A percentile compares a stretch with the other conserved stretches of the same genome.
Evolutionary conservation across 1,140 invertebrate species (phyloP).

Genomic region (Goniozus legneri): DNA sequence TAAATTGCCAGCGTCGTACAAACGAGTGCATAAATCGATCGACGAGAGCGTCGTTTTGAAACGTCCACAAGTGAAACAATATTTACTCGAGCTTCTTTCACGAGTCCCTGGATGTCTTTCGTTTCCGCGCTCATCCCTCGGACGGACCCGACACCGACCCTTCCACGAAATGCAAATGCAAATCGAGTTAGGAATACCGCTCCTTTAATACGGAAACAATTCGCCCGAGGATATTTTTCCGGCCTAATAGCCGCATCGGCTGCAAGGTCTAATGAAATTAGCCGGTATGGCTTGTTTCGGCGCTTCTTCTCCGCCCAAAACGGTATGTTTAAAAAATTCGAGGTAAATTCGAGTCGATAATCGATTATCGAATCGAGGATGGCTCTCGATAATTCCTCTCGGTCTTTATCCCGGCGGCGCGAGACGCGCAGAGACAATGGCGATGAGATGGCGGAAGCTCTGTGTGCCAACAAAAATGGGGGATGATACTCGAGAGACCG

Average conservation of each 20-base stretch:
- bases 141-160: too few relatives aligned
- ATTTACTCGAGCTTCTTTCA: background rate
- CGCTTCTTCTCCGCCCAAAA: too few relatives aligned
- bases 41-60: slow-evolving; percentile 8
- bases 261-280: slow-evolving; percentile 17
- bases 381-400: slow-evolving; percentile 4
- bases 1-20: too few relatives aligned
- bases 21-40: too few relatives aligned
- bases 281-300: too few relatives aligned
- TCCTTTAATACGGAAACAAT: slow-evolving; percentile 15
- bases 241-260: slow-evolving; percentile 14
- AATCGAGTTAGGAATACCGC: slow-evolving; percentile 23
- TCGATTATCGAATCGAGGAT: too few relatives aligned
- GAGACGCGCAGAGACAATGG: slow-evolving; percentile 26
- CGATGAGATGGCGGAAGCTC: slow-evolving; percentile 38
- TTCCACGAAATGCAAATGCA: slow-evolving; percentile 9
- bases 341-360: too few relatives aligned
- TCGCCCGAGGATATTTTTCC: slow-evolving; percentile 22
- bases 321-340: too few relatives aligned
- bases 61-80: background rate
- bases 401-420: background rate
- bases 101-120: background rate
- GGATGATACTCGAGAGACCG: slow-evolving; percentile 49
- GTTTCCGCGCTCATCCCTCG: too few relatives aligned
- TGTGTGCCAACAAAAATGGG: slow-evolving; percentile 44